Base-by-base conservation (phyloP, 2,888 invertebrate species). In the Meteorus cinctellus region DNA sequence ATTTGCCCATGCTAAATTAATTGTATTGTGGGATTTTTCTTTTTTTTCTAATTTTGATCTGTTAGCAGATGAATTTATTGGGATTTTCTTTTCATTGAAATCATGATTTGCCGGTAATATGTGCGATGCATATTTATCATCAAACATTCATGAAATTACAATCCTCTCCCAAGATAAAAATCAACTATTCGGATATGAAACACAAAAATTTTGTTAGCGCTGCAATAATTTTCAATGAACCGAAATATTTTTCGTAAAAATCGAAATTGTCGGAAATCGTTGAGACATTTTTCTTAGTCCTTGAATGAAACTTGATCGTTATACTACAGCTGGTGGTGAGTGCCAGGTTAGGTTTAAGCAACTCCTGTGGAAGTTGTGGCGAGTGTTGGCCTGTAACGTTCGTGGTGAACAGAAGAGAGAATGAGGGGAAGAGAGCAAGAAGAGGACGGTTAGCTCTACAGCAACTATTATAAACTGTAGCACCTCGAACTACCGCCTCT, bases 391-490 rank as follows among this genome's bases (percentile, higher is more conserved):
- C 75, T 76, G 73, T 78, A 66, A 55, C 75, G 72, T 69, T 65
- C 67, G 72, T 71, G 75, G 74, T 69, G 75, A 66, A 75, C 70
- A 55, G 59, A 36, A 66, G 72, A 60, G 45, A 65, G 60, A 55
- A 27, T 62, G 74, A 69, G 78, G 63, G 68, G 68, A 72, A 75
- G 72, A 31, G 27, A 36, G 75, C 71, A 75, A 82, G 85, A 83
- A 86, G 84, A 82, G 87, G 85, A 84, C 85, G 68, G 81, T 77
- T 48, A 48, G 48, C 48, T 48, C 82, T 82, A 85, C 85, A 84
- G 88, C 87, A 89, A 89, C 89, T 89, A 89, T 89, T 89, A 89
- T 89, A 89, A 89, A 89, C 89, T 89, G 87, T 89, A 89, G 89
- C 88, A 88, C 89, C 89, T 89, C 89, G 88, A 88, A 88, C 88